These are phyloP conservation scores for Pholis gunnellus DNA, from an alignment of 2,113 vertebrate species.

Conservation along the genomic window DNA sequence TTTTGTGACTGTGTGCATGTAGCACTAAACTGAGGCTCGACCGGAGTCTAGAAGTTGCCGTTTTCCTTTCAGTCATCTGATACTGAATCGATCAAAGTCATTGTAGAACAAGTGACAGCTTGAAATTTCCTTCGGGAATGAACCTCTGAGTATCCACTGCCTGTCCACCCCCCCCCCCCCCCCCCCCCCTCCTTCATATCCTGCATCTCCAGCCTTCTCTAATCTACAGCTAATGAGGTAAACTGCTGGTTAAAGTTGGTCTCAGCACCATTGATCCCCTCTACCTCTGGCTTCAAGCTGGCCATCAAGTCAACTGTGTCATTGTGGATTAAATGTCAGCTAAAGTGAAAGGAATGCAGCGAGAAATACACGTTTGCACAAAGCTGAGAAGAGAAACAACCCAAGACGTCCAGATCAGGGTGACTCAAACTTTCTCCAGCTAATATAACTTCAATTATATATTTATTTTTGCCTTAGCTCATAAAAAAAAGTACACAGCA, in stretches of 20 bases:
- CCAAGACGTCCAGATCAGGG: background rate
- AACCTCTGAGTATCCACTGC: background rate
- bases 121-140: constrained; percentile 3
- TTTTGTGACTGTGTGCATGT: background rate
- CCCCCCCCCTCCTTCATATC: background rate
- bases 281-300: constrained; percentile 29
- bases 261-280: constrained; percentile 34
- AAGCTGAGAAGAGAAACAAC: constrained; percentile 3
- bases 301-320: constrained; percentile 47
- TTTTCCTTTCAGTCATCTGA: background rate
- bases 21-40: background rate
- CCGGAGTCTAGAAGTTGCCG: background rate
- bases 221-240: constrained; percentile 61
- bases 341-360: constrained; percentile 48
- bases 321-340: constrained; percentile 57
- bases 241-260: constrained; percentile 32
- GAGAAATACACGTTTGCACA: constrained; percentile 21
- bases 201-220: constrained; percentile 18
- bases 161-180: background rate
- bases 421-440: background rate
- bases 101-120: background rate
- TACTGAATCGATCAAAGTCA: background rate
- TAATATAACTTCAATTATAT: background rate
- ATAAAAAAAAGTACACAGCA: constrained; percentile 34
- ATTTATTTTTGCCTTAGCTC: constrained; percentile 1